These are phyloP conservation scores for Hyalella azteca DNA, from an alignment of 2,888 invertebrate species.

Conservation along the genomic window DNA sequence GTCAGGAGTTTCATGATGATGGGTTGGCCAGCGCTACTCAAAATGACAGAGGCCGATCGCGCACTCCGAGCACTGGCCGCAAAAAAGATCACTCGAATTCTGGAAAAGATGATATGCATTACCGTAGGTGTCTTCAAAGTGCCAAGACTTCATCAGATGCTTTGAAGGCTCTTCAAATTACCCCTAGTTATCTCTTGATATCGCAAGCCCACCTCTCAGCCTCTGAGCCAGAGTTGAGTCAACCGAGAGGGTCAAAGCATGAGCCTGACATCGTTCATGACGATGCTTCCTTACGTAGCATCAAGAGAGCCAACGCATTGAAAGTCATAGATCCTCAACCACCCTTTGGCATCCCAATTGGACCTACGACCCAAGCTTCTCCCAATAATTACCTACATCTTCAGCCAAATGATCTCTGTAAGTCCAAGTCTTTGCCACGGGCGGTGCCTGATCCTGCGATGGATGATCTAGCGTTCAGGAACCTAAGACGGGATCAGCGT, in stretches of 20 bases:
- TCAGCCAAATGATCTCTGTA: slow-evolving; percentile 68
- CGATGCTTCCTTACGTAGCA: slow-evolving; percentile 82
- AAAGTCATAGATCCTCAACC: slow-evolving; percentile 79
- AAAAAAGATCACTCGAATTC: slow-evolving; percentile 70
- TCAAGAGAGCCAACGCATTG: slow-evolving; percentile 75
- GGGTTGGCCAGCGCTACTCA: slow-evolving; percentile 42
- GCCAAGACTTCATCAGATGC: slow-evolving; percentile 63
- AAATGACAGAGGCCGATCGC: slow-evolving; percentile 61
- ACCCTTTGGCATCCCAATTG: slow-evolving; percentile 87
- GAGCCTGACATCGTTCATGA: slow-evolving; percentile 84
- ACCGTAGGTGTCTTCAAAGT: slow-evolving; percentile 70
- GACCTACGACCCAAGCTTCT: slow-evolving; percentile 79
- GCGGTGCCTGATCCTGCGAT: slow-evolving; percentile 81
- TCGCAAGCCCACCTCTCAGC: slow-evolving; percentile 70
- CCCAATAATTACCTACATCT: slow-evolving; percentile 85
- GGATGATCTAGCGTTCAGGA: slow-evolving; percentile 86
- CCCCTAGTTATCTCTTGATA: slow-evolving; percentile 69
- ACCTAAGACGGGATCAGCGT: slow-evolving; percentile 76
- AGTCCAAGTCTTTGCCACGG: slow-evolving; percentile 71
- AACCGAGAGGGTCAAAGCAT: slow-evolving; percentile 46
- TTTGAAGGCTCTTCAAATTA: slow-evolving; percentile 49
- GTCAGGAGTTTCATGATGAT: slow-evolving; percentile 75
- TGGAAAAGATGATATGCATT: slow-evolving; percentile 81
- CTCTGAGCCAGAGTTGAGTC: slow-evolving; percentile 43
- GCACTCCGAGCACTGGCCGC: slow-evolving; percentile 61